Conservation (phyloP, 2,888 invertebrate genomes). For the Anarsia innoxiella region DNA sequence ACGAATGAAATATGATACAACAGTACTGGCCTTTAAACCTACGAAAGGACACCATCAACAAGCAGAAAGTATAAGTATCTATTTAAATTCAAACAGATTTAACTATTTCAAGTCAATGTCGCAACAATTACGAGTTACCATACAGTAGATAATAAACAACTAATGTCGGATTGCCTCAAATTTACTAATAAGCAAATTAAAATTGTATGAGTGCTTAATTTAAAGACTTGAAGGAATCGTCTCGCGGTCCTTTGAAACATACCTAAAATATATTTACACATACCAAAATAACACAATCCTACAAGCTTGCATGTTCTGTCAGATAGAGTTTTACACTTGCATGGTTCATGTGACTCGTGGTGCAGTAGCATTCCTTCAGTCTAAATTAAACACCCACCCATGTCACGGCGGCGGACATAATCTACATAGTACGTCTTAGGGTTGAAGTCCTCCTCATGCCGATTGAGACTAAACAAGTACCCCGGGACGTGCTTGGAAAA, state of each 20-base stretch:
- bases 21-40: too few relatives aligned
- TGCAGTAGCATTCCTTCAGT: conserved; percentile 58
- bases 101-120: too few relatives aligned
- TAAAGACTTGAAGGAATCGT: conserved; percentile 58
- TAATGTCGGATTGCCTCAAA: conserved; percentile 21
- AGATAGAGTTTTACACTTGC: conserved; percentile 15
- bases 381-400: conserved; percentile 73
- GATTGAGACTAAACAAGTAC: conserved; percentile 60
- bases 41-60: too few relatives aligned
- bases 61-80: too few relatives aligned
- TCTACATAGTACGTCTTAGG: conserved; percentile 72
- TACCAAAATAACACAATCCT: conserved; percentile 19
- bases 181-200: conserved; percentile 40
- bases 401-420: conserved; percentile 68
- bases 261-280: conserved; percentile 32
- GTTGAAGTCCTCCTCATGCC: conserved; percentile 64
- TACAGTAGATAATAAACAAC: too few relatives aligned
- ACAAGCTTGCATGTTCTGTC: conserved; percentile 24
- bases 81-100: too few relatives aligned
- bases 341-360: too few relatives aligned
- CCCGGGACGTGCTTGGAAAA: conserved; percentile 68
- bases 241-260: conserved; percentile 34
- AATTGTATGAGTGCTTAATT: conserved; percentile 66
- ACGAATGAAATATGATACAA: too few relatives aligned
- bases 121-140: too few relatives aligned